A percentile compares a stretch with the other conserved stretches of the same genome.
phyloP scores from a whole-genome alignment of 2,888 invertebrate species.

The Morpho deidamia region DNA sequence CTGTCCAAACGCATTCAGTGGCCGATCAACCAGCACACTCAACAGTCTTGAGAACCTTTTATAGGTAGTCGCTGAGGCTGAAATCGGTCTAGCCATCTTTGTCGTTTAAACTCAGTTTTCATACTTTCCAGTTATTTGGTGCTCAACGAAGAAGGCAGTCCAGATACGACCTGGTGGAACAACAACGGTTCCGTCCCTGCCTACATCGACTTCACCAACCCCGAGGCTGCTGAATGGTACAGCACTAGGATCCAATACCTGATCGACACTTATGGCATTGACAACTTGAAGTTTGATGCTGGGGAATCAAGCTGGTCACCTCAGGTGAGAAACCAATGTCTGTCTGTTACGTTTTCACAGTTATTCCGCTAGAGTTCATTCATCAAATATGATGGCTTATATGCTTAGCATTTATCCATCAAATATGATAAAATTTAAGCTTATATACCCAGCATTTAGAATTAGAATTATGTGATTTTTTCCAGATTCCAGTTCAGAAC shows the following conservation, averaged over 20 bases:
- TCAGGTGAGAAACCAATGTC: slow-evolving; percentile 47
- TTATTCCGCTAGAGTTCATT: no score
- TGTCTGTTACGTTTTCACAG: no score
- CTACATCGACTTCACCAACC: slow-evolving; percentile 86
- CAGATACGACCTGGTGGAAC: slow-evolving; percentile 75
- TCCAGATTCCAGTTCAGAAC: slow-evolving; percentile 73
- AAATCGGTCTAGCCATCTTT: background rate
- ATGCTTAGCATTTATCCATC: background rate
- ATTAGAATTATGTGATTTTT: background rate
- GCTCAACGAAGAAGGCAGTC: slow-evolving; percentile 66
- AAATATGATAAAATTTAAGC: background rate
- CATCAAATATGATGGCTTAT: background rate
- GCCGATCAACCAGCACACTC: no score
- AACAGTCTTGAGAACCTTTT: no score
- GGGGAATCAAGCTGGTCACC: slow-evolving; percentile 86
- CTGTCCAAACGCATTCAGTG: no score
- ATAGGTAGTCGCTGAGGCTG: no score
- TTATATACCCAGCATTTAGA: background rate
- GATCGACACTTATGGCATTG: slow-evolving; percentile 80
- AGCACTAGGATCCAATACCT: slow-evolving; percentile 69
- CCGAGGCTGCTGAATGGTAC: slow-evolving; percentile 81
- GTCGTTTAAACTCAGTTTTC: background rate
- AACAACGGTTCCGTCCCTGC: slow-evolving; percentile 73
- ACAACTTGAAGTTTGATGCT: slow-evolving; percentile 89
- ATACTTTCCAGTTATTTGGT: slow-evolving; percentile 62